These are phyloP conservation scores for Phrynocephalus vlangalii DNA, from an alignment of 2,797 vertebrate genomes.

Conservation along the genomic window DNA sequence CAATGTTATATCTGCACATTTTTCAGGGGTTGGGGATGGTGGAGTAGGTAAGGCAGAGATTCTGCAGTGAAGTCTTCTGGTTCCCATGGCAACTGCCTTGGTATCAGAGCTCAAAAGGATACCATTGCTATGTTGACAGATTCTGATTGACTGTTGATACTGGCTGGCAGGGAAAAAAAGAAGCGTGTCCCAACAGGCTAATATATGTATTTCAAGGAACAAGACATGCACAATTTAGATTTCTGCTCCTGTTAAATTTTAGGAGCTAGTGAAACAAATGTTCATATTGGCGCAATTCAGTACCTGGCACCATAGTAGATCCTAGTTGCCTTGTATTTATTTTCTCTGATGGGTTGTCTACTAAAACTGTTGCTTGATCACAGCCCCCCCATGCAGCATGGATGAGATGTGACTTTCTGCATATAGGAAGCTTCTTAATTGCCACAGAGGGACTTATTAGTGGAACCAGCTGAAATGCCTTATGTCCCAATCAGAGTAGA, in stretches of 20 bases:
- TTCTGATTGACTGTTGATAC: constrained; percentile 75
- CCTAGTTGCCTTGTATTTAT: constrained; percentile 5
- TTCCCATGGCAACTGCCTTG: constrained; percentile 74
- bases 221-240: constrained; percentile 45
- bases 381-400: background rate
- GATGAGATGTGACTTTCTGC: constrained; percentile 36
- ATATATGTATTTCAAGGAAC: constrained; percentile 65
- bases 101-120: constrained; percentile 59
- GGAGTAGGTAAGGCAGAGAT: constrained; percentile 70
- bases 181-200: constrained; percentile 57
- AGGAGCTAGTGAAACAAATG: constrained; percentile 50
- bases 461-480: constrained; percentile 39
- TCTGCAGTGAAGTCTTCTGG: constrained; percentile 68
- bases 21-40: constrained; percentile 7
- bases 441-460: constrained; percentile 34
- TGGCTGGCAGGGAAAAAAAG: constrained; percentile 66
- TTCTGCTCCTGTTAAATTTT: constrained; percentile 58
- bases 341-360: constrained; percentile 27
- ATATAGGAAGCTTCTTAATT: constrained; percentile 30
- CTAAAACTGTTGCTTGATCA: constrained; percentile 21
- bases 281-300: constrained; percentile 40
- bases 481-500: constrained; percentile 48
- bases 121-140: constrained; percentile 75
- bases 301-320: background rate
- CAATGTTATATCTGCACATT: constrained; percentile 64